Percentiles rank a stretch among this genome's conserved stretches.
phyloP scores from a whole-genome alignment of 2,888 invertebrate genomes.

The Drosophila percnosoma region DNA sequence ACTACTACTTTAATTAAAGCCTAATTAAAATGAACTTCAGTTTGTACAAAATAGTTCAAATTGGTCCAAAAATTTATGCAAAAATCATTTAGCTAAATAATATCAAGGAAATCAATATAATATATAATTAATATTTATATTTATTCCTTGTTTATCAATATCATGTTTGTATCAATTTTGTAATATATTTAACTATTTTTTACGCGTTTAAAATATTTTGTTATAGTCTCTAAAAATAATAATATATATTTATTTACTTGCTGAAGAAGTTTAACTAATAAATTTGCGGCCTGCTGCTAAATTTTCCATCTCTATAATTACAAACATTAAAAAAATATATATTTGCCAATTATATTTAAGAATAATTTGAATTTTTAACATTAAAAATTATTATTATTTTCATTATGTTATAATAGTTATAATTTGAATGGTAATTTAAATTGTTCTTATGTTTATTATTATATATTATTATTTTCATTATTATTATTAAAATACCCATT shows the following conservation, averaged over 20 bases:
- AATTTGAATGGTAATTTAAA: no score
- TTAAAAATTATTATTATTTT: background rate
- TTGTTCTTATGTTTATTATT: background rate
- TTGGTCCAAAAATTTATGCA: background rate
- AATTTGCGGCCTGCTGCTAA: background rate
- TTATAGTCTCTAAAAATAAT: background rate
- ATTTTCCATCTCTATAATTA: background rate
- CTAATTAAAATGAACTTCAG: background rate
- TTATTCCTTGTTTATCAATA: background rate
- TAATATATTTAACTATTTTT: background rate
- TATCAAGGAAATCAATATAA: background rate
- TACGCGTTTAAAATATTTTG: background rate
- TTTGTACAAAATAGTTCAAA: background rate
- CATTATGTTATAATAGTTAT: background rate
- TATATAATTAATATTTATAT: background rate
- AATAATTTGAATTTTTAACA: no score
- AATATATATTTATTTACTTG: background rate
- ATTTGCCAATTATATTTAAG: background rate
- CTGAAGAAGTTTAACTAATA: background rate
- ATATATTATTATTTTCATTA: conserved; percentile 1
- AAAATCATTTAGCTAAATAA: background rate
- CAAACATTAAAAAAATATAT: background rate
- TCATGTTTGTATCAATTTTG: background rate
- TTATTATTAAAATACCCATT: conserved; percentile 16
- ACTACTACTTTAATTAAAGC: background rate